These are phyloP conservation scores for Frankliniella intonsa DNA, from an alignment of 2,888 invertebrate genomes.

Conservation along the genomic window DNA sequence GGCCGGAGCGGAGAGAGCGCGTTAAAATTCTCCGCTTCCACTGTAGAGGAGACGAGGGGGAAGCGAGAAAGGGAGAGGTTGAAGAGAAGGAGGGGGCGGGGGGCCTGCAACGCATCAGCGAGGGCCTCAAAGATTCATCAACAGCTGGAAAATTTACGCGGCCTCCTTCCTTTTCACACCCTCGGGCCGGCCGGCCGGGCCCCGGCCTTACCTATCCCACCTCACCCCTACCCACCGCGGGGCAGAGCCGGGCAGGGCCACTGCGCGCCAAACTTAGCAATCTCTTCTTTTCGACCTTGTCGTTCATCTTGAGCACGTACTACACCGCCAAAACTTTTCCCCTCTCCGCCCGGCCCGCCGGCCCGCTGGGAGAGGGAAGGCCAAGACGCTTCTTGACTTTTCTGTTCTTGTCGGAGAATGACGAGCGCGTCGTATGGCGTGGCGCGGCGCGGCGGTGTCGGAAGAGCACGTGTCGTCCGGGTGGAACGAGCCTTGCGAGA, in stretches of 20 bases:
- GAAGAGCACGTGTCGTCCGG: background rate
- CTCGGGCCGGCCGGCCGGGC: too few relatives aligned
- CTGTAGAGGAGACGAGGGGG: background rate
- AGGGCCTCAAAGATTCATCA: conserved; percentile 6
- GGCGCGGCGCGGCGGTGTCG: background rate
- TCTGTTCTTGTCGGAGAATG: background rate
- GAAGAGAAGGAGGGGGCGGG: background rate
- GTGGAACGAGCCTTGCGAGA: too few relatives aligned
- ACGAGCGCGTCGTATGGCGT: background rate
- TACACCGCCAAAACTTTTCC: background rate
- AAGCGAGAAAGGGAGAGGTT: background rate
- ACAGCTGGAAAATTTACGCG: conserved; percentile 2
- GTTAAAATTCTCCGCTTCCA: too few relatives aligned
- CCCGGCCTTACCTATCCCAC: background rate
- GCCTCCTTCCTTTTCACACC: background rate
- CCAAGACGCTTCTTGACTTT: background rate
- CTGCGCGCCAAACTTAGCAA: background rate
- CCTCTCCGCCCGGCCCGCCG: background rate
- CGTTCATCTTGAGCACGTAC: conserved; percentile 10
- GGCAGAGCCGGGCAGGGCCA: background rate
- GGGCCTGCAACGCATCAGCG: background rate
- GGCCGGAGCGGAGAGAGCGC: too few relatives aligned
- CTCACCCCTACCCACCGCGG: background rate
- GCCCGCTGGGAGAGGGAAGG: background rate
- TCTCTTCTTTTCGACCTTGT: background rate